Percentiles rank a stretch among this genome's conserved stretches.
phyloP scores from a whole-genome alignment of 2,113 vertebrate genomes.

The Peromyscus leucopus region DNA sequence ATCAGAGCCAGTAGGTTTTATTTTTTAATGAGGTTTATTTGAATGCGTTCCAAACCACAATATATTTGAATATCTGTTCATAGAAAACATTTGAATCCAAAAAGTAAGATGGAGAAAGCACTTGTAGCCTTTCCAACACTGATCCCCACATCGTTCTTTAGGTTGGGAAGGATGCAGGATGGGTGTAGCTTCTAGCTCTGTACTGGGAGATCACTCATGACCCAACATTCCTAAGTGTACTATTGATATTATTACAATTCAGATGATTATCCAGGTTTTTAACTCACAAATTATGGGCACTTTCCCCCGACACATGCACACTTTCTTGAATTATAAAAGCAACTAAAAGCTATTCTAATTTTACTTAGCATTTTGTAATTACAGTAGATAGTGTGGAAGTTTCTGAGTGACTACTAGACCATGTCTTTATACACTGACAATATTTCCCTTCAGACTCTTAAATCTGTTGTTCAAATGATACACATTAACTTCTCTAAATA shows the following conservation, averaged over 20 bases:
- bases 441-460: conserved; percentile 26
- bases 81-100: conserved; percentile 57
- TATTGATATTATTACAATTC: background rate
- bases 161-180: background rate
- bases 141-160: background rate
- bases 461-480: background rate
- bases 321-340: conserved; percentile 2
- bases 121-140: background rate
- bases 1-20: conserved; percentile 44
- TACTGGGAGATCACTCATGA: background rate
- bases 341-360: conserved; percentile 32
- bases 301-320: background rate
- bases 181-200: background rate
- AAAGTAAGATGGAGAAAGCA: conserved; percentile 16
- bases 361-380: background rate
- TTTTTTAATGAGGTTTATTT: conserved; percentile 67
- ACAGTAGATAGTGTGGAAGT: background rate
- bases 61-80: conserved; percentile 62
- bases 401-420: background rate
- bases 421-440: background rate
- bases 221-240: background rate
- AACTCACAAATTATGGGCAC: background rate
- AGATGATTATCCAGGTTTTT: background rate
- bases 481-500: background rate
- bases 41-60: conserved; percentile 62